Evolutionary conservation across 2,888 invertebrate genomes (phyloP).

Genomic region (Aphidoletes aphidimyza): DNA sequence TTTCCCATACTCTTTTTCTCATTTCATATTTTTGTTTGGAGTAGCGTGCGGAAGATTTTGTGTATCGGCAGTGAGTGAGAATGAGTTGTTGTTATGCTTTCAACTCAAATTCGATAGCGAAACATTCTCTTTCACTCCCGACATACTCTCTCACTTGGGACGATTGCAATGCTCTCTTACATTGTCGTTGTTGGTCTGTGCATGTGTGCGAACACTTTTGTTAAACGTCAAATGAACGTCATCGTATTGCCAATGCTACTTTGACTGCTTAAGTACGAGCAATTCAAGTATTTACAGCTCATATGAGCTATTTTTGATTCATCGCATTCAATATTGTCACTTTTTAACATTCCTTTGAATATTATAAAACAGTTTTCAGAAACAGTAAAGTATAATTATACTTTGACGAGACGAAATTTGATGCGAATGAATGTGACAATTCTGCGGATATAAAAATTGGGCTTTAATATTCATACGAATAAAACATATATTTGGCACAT

Average conservation of each 20-base stretch:
- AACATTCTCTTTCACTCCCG: background rate
- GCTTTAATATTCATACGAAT: too few species aligned
- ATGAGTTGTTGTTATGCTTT: constrained; percentile 18
- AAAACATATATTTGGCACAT: too few species aligned
- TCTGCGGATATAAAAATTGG: too few species aligned
- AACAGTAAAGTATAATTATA: too few species aligned
- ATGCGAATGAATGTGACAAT: too few species aligned
- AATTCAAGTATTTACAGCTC: too few species aligned
- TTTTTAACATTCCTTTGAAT: too few species aligned
- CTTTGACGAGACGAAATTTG: too few species aligned
- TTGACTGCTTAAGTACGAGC: background rate
- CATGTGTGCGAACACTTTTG: background rate
- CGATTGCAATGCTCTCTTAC: background rate
- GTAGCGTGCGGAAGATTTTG: background rate
- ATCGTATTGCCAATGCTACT: background rate
- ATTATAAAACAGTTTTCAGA: too few species aligned
- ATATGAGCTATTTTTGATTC: too few species aligned
- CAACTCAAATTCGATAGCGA: background rate
- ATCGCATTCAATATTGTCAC: too few species aligned
- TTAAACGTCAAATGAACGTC: background rate
- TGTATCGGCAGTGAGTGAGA: background rate
- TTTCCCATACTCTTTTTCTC: background rate
- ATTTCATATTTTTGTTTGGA: background rate
- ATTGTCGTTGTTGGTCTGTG: too few species aligned
- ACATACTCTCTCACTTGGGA: background rate